Base-by-base conservation (phyloP, 2,888 invertebrate genomes). In the Sipha maydis region DNA sequence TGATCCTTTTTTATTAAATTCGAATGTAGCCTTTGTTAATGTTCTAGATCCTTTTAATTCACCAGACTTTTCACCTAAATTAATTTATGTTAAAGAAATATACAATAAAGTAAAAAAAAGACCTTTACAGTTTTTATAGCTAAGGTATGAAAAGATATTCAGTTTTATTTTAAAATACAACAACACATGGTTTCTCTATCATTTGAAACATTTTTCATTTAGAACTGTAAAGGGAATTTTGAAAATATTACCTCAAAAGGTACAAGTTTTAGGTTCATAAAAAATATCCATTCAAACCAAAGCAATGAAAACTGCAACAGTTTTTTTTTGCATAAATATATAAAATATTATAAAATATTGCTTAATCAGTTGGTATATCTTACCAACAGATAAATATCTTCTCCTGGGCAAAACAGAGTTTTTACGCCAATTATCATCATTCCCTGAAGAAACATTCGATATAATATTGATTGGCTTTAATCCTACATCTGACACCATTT, bases 381-480 rank as follows among this genome's bases (percentile, higher is more conserved):
- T 89, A 79, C 89, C 90, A 61, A 89, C 89, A 61, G 89, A 89
- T 76, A 89, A 80, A 61, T 90, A 89, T 89, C 89, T 85, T 79
- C 90, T 89, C 82, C 89, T 83, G 0, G 89, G 90, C 56, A 78
- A 83, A 31, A 80, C 48, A 19, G 88, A 73, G 21, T 82, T 88
- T 82, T 82, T 88, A 80, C 88, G 88, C 88, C 88, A 88, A 80
- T 88, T 88, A 11, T 38, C 31, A 75, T 88, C 88, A 67, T 67
- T 82, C 67, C 21, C 17, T 34, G 61, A 28, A n/a, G 67, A 41
- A 79, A 28, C 21, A 28, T 38, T 86, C 25, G 86, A 73, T 67
- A 61, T 34, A 69, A 69, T 78, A 85, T 69, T 77, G 14, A 78
- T 69, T 34, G 80, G 71, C 14, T 76, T 88, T 67, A 31, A 28